Percentiles rank a stretch among this genome's conserved stretches.
These are phyloP conservation scores for Latrodectus elegans DNA, from an alignment of 2,888 invertebrate genomes.

Conservation along the genomic window DNA sequence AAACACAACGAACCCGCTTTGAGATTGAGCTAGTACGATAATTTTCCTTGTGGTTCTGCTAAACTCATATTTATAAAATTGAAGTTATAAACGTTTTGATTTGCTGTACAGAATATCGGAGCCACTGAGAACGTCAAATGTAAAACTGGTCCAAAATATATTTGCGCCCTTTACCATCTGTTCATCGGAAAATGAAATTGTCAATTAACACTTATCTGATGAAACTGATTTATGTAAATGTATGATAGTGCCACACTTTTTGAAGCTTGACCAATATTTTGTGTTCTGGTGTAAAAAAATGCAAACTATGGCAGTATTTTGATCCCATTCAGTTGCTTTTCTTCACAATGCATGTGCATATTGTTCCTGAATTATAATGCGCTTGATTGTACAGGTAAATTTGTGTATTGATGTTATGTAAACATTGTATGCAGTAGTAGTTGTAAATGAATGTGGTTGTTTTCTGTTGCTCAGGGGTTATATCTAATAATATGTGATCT, in stretches of 20 bases:
- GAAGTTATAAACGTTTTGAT: background rate
- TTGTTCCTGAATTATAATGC: conserved; percentile 60
- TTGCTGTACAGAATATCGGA: background rate
- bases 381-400: conserved; percentile 45
- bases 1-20: conserved; percentile 51
- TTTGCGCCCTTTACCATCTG: conserved; percentile 17
- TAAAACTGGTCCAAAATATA: conserved; percentile 17
- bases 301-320: conserved; percentile 34
- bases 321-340: conserved; percentile 23
- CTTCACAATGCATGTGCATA: conserved; percentile 30
- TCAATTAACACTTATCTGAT: background rate
- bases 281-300: conserved; percentile 9
- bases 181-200: background rate
- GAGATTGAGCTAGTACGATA: background rate
- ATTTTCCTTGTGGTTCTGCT: conserved; percentile 10
- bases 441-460: conserved; percentile 67
- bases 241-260: conserved; percentile 33
- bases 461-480: conserved; percentile 68
- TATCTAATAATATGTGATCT: conserved; percentile 65
- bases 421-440: conserved; percentile 61
- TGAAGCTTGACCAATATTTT: conserved; percentile 28
- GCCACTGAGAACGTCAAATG: conserved; percentile 8
- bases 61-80: background rate
- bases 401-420: conserved; percentile 60
- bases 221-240: too few species aligned